Percentiles rank a stretch among this genome's conserved stretches.
Evolutionary conservation across 2,113 vertebrate species (phyloP).

Genomic region (Pollimyrus isidori): DNA sequence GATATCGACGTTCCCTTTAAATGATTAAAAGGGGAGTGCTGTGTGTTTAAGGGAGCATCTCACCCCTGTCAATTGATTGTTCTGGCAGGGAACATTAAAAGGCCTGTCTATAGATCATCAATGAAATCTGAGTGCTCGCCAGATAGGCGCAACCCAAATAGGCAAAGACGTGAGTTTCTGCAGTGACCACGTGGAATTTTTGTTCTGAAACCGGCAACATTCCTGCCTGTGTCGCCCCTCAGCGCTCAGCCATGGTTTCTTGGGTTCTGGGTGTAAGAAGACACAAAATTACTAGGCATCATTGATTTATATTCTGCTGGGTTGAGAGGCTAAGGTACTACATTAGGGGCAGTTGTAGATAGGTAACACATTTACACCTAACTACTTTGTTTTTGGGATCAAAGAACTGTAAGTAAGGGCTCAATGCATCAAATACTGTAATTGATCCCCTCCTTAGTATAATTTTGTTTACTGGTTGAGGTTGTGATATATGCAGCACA

Average conservation of each 20-base stretch:
- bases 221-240: neutral
- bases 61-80: constrained; percentile 22
- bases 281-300: constrained; percentile 19
- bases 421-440: neutral
- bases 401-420: neutral
- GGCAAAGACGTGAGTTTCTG: neutral
- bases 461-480: neutral
- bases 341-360: constrained; percentile 32
- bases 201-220: neutral
- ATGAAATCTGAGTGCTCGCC: neutral
- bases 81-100: constrained; percentile 31
- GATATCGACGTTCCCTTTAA: constrained; percentile 31
- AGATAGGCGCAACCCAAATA: neutral
- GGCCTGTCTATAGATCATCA: constrained; percentile 28
- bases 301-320: constrained; percentile 29
- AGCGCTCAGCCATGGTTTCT: neutral
- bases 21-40: constrained; percentile 28
- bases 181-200: neutral
- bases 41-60: constrained; percentile 23
- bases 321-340: constrained; percentile 30
- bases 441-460: neutral
- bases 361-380: constrained; percentile 21
- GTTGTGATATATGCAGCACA: neutral
- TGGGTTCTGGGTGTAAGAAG: neutral
- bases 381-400: neutral